These are phyloP conservation scores for Columba guinea DNA, from an alignment of 2,797 vertebrate species.

Conservation along the genomic window DNA sequence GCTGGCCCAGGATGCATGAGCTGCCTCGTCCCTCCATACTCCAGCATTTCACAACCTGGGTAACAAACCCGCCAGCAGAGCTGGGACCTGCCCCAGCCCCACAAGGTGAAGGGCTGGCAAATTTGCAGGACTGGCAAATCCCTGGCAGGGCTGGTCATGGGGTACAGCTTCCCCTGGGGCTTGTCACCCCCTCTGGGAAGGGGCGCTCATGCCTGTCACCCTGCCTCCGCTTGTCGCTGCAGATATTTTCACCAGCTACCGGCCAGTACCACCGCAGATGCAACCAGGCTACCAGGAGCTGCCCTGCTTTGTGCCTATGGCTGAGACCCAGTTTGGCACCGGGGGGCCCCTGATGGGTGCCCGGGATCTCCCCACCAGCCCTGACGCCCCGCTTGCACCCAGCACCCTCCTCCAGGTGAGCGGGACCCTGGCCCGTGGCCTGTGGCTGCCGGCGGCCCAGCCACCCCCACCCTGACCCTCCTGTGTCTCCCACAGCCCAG, in stretches of 20 bases:
- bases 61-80: neutral
- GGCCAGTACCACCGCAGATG: neutral
- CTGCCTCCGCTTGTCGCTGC: conserved; percentile 5
- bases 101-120: neutral
- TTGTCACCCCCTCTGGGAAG: neutral
- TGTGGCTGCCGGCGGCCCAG: fast-evolving
- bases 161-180: fast-evolving
- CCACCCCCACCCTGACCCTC: neutral
- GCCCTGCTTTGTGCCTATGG: conserved; percentile 53
- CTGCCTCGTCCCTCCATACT: neutral
- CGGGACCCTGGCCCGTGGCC: neutral
- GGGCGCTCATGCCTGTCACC: neutral
- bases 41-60: neutral
- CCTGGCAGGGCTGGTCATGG: neutral
- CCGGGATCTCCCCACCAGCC: neutral
- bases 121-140: neutral
- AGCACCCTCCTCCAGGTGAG: conserved; percentile 70
- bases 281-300: conserved; percentile 63
- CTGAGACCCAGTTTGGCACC: conserved; percentile 36
- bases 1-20: neutral
- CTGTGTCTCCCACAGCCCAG: conserved; percentile 50
- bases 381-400: neutral
- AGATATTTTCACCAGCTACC: conserved; percentile 75
- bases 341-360: conserved; percentile 27
- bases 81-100: neutral